Percentiles rank a stretch among this genome's conserved stretches.
Conservation (phyloP, 2,888 invertebrate genomes). For the Balanococcus diminutus region DNA sequence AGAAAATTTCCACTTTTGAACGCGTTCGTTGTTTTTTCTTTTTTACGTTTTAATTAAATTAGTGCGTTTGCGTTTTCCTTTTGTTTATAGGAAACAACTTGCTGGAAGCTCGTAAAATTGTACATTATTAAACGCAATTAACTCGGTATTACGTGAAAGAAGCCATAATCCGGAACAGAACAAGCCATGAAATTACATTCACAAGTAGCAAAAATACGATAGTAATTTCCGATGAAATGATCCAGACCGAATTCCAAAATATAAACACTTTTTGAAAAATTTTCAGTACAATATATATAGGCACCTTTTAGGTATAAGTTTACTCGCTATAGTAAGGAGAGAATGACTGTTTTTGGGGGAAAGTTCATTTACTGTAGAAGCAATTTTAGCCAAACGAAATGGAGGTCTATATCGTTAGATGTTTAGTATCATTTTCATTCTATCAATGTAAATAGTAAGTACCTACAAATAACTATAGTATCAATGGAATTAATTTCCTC, state of each 20-base stretch:
- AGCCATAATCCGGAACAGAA: constrained; percentile 44
- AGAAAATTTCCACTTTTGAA: neutral
- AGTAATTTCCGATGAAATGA: constrained; percentile 43
- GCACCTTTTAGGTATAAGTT: neutral
- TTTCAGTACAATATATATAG: neutral
- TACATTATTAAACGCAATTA: constrained; percentile 49
- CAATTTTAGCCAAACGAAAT: neutral
- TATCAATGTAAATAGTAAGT: neutral
- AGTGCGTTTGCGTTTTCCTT: constrained; percentile 17
- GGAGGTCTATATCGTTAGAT: neutral
- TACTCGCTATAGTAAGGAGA: neutral
- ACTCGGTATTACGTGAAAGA: constrained; percentile 31
- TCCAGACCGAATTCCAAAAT: constrained; percentile 29
- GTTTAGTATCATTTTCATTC: neutral
- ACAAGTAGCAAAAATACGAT: constrained; percentile 45
- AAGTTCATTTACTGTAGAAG: neutral
- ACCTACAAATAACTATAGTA: too few species aligned
- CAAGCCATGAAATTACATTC: constrained; percentile 45
- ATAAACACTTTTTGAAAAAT: constrained; percentile 31
- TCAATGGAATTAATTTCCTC: neutral
- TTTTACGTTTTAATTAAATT: constrained; percentile 20
- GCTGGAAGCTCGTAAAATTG: constrained; percentile 28
- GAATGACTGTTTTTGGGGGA: neutral
- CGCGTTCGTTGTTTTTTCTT: neutral
- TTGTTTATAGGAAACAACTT: constrained; percentile 43